phyloP scores from a whole-genome alignment of 1,140 invertebrate genomes.

The Trissolcus basalis region DNA sequence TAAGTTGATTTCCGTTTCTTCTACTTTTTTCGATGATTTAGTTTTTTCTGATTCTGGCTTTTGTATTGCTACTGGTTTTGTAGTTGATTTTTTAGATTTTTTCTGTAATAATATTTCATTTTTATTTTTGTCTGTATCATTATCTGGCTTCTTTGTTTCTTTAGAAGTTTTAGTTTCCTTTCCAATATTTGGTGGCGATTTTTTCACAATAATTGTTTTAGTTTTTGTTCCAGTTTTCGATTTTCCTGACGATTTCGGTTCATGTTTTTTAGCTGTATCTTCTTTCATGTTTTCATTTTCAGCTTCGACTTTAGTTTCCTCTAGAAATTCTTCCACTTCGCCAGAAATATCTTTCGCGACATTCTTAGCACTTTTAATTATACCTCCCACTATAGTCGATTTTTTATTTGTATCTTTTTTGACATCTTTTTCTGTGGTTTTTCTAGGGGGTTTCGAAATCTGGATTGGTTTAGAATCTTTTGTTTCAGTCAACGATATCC shows the following conservation, averaged over 20 bases:
- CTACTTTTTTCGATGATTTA: too few relatives aligned
- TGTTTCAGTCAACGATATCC: too few relatives aligned
- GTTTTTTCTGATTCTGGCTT: too few relatives aligned
- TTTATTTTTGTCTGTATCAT: too few relatives aligned
- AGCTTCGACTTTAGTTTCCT: constrained; percentile 5
- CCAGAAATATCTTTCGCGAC: constrained; percentile 42
- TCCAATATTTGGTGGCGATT: background rate
- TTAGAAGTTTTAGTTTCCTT: background rate
- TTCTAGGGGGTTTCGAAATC: background rate
- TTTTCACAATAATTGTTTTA: background rate
- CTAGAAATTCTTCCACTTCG: constrained; percentile 16
- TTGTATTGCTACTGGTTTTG: too few relatives aligned
- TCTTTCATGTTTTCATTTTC: background rate
- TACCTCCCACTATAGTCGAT: constrained; percentile 58
- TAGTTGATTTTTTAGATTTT: too few relatives aligned
- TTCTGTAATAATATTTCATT: too few relatives aligned
- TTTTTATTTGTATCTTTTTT: constrained; percentile 62
- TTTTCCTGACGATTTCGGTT: too few relatives aligned
- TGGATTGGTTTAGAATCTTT: too few relatives aligned
- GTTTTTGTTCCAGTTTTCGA: background rate
- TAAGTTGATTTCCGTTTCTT: constrained; percentile 47
- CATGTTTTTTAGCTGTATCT: background rate
- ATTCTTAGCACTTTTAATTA: constrained; percentile 64
- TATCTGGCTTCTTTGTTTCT: constrained; percentile 56
- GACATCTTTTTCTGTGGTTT: constrained; percentile 23